Evolutionary conservation across 2,113 vertebrate species (phyloP).

Genomic region (Neogale vison): DNA sequence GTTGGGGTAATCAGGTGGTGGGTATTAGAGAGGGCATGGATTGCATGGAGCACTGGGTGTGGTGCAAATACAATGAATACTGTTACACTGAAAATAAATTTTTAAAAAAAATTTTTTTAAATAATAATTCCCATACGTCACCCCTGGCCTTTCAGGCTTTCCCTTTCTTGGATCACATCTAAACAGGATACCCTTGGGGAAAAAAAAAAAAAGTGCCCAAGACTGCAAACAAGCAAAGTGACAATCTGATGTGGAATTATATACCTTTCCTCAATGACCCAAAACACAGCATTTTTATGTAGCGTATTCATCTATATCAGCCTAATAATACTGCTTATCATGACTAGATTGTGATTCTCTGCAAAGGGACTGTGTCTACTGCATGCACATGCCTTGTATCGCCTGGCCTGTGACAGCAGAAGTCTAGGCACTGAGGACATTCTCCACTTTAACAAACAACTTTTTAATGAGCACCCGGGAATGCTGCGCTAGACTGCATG

Average conservation of each 20-base stretch:
- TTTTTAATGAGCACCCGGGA: background rate
- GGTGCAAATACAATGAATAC: too few species aligned
- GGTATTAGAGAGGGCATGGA: too few species aligned
- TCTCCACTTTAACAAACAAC: background rate
- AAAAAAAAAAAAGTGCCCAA: background rate
- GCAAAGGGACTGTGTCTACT: fast-evolving
- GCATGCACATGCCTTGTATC: fast-evolving
- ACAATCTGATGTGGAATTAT: background rate
- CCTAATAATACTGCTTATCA: background rate
- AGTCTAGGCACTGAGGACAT: background rate
- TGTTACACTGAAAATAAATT: too few species aligned
- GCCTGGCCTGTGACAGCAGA: fast-evolving
- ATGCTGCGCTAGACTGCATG: fast-evolving
- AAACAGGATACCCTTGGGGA: background rate
- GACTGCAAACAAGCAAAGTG: background rate
- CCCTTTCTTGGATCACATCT: background rate
- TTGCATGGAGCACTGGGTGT: too few species aligned
- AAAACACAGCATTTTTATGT: background rate
- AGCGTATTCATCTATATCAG: fast-evolving
- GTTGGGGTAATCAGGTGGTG: too few species aligned
- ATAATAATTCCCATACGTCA: too few species aligned
- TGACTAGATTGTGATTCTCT: background rate
- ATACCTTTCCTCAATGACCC: background rate
- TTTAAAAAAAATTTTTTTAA: too few species aligned
- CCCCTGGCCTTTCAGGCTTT: background rate